These are phyloP conservation scores for Amblyraja radiata DNA, from an alignment of 2,797 vertebrate species.

Conservation along the genomic window DNA sequence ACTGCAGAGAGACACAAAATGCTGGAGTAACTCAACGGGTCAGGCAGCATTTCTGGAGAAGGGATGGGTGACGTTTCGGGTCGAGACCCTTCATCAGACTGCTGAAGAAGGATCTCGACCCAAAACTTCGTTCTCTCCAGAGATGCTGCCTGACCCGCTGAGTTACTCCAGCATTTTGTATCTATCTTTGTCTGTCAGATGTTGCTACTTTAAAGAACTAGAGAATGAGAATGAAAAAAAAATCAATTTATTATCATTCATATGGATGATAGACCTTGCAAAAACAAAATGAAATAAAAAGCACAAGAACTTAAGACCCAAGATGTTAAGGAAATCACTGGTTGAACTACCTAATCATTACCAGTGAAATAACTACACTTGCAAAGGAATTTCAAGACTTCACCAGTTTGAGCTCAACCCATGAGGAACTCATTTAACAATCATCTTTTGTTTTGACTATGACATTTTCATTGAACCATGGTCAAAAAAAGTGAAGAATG, in stretches of 20 bases:
- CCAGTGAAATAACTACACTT: too few relatives aligned
- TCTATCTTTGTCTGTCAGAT: not conserved
- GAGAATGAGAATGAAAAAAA: not conserved
- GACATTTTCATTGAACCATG: not conserved
- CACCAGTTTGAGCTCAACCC: not conserved
- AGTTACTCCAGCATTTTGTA: too few relatives aligned
- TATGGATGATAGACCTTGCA: not conserved
- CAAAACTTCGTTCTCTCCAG: too few relatives aligned
- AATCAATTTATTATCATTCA: not conserved
- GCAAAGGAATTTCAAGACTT: conserved; percentile 15
- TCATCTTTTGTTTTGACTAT: conserved; percentile 4
- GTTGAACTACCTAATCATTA: not conserved
- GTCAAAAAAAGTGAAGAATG: not conserved
- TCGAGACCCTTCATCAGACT: too few relatives aligned
- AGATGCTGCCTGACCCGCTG: too few relatives aligned
- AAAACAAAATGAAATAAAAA: not conserved
- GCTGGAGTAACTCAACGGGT: too few relatives aligned
- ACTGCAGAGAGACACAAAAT: too few relatives aligned
- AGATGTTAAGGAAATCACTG: not conserved
- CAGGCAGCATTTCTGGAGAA: too few relatives aligned
- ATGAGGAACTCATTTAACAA: not conserved
- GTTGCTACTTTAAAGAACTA: not conserved
- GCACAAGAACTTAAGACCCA: not conserved
- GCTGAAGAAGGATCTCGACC: too few relatives aligned
- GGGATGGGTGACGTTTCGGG: too few relatives aligned